phyloP scores from a whole-genome alignment of 2,888 invertebrate genomes.

The Epistrophella euchroma region DNA sequence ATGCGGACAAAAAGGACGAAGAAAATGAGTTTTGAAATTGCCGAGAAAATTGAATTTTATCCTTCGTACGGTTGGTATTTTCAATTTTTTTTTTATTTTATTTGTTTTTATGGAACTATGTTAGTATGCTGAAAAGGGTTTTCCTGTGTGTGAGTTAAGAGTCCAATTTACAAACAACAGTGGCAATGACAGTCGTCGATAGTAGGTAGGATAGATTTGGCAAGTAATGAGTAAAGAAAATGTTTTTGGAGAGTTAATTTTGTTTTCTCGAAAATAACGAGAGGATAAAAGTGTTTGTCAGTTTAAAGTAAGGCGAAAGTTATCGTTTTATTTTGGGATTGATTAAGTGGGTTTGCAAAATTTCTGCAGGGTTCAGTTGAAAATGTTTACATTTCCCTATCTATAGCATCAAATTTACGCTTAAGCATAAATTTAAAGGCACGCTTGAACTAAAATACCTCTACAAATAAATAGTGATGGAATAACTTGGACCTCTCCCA shows the following conservation, averaged over 20 bases:
- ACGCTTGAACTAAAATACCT: too few species aligned
- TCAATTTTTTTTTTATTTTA: slow-evolving; percentile 9
- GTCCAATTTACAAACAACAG: slow-evolving; percentile 1
- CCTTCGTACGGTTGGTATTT: slow-evolving; percentile 42
- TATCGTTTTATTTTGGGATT: slow-evolving; percentile 37
- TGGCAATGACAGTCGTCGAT: slow-evolving; percentile 2
- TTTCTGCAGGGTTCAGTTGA: neutral
- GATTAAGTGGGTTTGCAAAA: slow-evolving; percentile 19
- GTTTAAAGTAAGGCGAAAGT: slow-evolving; percentile 20
- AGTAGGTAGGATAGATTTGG: neutral
- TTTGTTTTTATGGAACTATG: slow-evolving; percentile 13
- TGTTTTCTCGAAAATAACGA: slow-evolving; percentile 15
- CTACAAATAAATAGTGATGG: too few species aligned
- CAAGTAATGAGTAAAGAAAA: slow-evolving; percentile 24
- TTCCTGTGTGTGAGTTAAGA: neutral
- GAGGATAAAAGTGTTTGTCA: slow-evolving; percentile 35
- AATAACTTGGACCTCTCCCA: too few species aligned
- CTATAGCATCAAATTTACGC: neutral
- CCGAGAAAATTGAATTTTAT: slow-evolving; percentile 72
- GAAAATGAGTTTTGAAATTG: slow-evolving; percentile 72
- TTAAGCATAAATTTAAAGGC: too few species aligned
- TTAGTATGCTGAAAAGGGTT: slow-evolving; percentile 3
- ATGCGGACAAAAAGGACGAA: slow-evolving; percentile 25
- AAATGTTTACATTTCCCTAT: neutral
- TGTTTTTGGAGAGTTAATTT: slow-evolving; percentile 53